These are phyloP conservation scores for Rhamnusium bicolor DNA, from an alignment of 2,888 invertebrate genomes.

Conservation along the genomic window DNA sequence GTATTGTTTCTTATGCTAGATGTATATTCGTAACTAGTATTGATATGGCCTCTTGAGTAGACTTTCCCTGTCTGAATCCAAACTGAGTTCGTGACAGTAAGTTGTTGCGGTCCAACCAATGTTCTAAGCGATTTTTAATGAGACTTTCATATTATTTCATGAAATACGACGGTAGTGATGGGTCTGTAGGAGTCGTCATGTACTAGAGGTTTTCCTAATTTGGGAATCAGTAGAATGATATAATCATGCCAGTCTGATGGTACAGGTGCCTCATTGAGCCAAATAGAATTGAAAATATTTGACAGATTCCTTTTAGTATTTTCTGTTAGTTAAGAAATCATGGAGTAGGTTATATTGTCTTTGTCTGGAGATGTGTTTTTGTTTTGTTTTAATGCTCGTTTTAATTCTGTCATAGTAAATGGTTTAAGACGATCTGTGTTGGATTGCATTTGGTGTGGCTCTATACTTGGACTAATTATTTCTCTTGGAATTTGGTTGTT, in stretches of 20 bases:
- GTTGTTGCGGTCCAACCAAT: too few species aligned
- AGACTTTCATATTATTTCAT: background rate
- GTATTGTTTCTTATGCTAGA: too few species aligned
- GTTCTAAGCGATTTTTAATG: too few species aligned
- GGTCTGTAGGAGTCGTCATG: background rate
- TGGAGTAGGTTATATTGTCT: conserved; percentile 1
- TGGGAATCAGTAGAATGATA: too few species aligned
- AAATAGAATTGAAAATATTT: background rate
- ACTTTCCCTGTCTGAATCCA: too few species aligned
- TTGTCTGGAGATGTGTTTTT: too few species aligned
- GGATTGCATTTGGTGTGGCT: background rate
- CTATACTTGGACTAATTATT: background rate
- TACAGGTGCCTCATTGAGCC: background rate
- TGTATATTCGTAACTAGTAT: too few species aligned
- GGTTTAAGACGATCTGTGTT: background rate
- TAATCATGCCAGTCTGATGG: too few species aligned
- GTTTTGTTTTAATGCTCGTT: background rate
- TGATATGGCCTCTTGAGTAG: too few species aligned
- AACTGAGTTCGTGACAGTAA: too few species aligned
- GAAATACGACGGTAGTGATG: background rate
- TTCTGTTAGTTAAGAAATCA: background rate
- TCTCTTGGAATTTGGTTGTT: background rate
- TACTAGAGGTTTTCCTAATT: background rate
- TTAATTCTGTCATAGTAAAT: background rate
- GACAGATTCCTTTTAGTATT: background rate